Percentiles rank a stretch among this genome's conserved stretches.
Conservation (phyloP, 1,140 invertebrate genomes). For the Brachionus sp. region DNA sequence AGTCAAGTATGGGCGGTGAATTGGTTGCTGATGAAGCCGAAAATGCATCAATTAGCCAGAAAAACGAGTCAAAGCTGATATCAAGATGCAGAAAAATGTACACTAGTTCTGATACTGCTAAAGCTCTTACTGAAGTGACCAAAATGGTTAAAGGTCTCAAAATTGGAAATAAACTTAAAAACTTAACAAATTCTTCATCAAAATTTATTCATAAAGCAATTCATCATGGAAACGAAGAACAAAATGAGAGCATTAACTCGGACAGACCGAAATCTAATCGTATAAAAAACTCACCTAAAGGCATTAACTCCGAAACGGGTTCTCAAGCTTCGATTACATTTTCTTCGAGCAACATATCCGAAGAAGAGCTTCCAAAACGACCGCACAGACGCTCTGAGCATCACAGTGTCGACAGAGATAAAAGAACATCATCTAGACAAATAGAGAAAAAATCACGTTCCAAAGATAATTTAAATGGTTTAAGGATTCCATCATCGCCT, state of each 20-base stretch:
- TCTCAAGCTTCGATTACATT: background rate
- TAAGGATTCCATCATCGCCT: background rate
- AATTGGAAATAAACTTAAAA: conserved; percentile 34
- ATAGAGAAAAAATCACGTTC: background rate
- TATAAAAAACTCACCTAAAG: background rate
- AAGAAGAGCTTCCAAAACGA: background rate
- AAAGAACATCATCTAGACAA: background rate
- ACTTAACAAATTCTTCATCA: background rate
- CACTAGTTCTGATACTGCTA: conserved; percentile 11
- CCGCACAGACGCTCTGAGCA: background rate
- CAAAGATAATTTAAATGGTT: background rate
- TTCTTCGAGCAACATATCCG: background rate
- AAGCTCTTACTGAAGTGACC: conserved; percentile 1
- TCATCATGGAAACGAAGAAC: background rate
- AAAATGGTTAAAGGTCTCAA: conserved; percentile 37
- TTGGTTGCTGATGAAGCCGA: background rate
- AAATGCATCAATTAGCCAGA: background rate
- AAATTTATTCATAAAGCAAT: background rate
- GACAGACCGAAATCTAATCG: background rate
- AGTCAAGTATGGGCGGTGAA: background rate
- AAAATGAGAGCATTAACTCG: background rate
- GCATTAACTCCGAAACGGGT: background rate
- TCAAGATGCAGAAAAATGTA: conserved; percentile 42
- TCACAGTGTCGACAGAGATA: background rate
- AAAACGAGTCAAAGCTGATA: background rate